Base-by-base conservation (phyloP, 2,797 vertebrate genomes). In the Perodicticus potto region DNA sequence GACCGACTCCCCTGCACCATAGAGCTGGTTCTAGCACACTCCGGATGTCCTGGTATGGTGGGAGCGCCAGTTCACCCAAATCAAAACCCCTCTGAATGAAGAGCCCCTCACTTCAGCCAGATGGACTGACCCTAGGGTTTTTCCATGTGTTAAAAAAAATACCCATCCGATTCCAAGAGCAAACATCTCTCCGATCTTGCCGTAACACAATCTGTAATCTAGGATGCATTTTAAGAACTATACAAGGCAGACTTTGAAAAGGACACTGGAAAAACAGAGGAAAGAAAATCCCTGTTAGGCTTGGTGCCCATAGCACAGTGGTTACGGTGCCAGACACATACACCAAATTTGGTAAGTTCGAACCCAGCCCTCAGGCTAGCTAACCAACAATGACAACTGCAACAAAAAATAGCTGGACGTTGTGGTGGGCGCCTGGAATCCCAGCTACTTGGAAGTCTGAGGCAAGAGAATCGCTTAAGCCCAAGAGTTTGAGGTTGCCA, bases 121-220 rank as follows among this genome's bases (percentile, higher is more conserved):
- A 87, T 83, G 40, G 89, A 81, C 32, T 61, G 20, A 92, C 17
- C 29, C 49, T 32, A 16, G 17, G 16, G 43, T 90, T 80, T 95
- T 97, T 70, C 70, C 78, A 69, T 95, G 43, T 65, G 27, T 81
- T 81, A 34, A 89, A 70, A 82, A 77, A 57, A 45, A 92, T 43
- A 81, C 45, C 3, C 45, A 53, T 13, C 16, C 67, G 59, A 61
- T 53, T 94, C 65, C 63, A 73, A 57, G 81, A 86, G 91, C 82
- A 93, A 93, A 77, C 20, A 45, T 61, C 7, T n/a, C 63, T 91
- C 63, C 22, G 16, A 29, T 43, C 25, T 91, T 94, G 49, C 86
- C 72, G 61, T 72, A 76, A 89, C 90, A 81, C 89, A 92, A 19
- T 76, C 23, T 85, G 23, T 77, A 65, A 40, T 49, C 34, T 80